These are phyloP conservation scores for Ochropacha duplaris DNA, from an alignment of 2,888 invertebrate species.

Conservation along the genomic window DNA sequence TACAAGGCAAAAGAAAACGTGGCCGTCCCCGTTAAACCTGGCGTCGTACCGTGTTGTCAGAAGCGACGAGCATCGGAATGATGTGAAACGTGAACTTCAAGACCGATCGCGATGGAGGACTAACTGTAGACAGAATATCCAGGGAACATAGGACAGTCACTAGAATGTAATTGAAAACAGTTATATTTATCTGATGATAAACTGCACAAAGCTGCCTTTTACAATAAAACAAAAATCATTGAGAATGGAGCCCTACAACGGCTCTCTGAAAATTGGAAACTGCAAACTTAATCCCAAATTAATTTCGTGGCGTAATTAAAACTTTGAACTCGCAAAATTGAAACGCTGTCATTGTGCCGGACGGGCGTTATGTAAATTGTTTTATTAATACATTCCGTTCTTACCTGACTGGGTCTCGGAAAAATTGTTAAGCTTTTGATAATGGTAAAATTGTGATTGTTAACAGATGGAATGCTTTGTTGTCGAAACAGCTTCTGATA, in stretches of 20 bases:
- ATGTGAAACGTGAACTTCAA: too few relatives aligned
- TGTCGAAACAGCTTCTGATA: too few relatives aligned
- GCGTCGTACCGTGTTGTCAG: too few relatives aligned
- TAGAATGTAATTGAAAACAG: too few relatives aligned
- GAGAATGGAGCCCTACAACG: neutral
- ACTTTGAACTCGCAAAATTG: conserved; percentile 45
- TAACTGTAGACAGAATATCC: too few relatives aligned
- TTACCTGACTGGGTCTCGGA: neutral
- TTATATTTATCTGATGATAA: too few relatives aligned
- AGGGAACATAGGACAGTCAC: too few relatives aligned
- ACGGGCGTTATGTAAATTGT: conserved; percentile 34
- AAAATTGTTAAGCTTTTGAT: neutral
- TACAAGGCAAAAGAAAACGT: too few relatives aligned
- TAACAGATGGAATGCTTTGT: neutral
- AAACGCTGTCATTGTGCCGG: conserved; percentile 40
- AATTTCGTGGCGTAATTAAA: conserved; percentile 61
- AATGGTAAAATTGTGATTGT: neutral
- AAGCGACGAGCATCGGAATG: too few relatives aligned
- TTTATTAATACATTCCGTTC: conserved; percentile 23
- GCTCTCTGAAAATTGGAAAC: conserved; percentile 18
- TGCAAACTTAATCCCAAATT: conserved; percentile 49
- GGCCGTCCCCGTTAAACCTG: too few relatives aligned
- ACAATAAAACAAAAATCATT: too few relatives aligned
- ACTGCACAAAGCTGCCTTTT: neutral
- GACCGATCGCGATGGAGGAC: too few relatives aligned